Evolutionary conservation across 2,888 invertebrate species (phyloP), one percentile per base, ranked within the genome.

Genomic region (Tillus elongatus): DNA sequence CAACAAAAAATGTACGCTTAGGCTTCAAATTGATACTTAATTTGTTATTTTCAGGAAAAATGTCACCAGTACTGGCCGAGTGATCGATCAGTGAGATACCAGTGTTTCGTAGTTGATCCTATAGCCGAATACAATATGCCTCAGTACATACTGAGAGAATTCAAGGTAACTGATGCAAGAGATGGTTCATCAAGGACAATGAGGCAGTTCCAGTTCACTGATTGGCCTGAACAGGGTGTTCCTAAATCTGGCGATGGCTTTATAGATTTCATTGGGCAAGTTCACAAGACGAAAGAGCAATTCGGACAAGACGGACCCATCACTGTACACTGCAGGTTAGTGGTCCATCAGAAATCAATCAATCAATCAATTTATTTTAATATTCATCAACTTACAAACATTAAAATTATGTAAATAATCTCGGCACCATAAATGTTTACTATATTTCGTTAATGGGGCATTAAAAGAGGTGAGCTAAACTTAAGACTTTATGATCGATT

Each of bases 81-180:
- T 54, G 97, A 97, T 63, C 77, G 96, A 54, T 95, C 95, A 15
- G 91, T 93, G 27, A 80, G 96, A 44, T 97, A 96, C 69, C 93
- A 95, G 63, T 95, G 90, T 67, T 95, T 93, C 66, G 96, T 97
- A 30, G 96, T 98, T 13, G 98, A 98, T 67, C 97, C 97, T 8
- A 96, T 97, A 56, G 95, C 97, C 3, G 98, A 98, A 66, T 98
- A 98, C 68, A 96, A 97, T 66, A 97, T 98, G 96, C 95, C 96
- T 15, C 92, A 95, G 66, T 99, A 98, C 66, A 93, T 97, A 60
- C 74, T 99, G 58, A 76, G 98, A 53, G 98, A 99, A 71, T 98
- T 99, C 71, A 97, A 98, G 75, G 87, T 98, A 38, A 96, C 96
- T 37, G 97, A 98, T 66, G 93, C 96, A 11, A 79, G 96, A 52